phyloP scores from a whole-genome alignment of 2,113 vertebrate genomes.

The Chamaetylas fuelleborni region DNA sequence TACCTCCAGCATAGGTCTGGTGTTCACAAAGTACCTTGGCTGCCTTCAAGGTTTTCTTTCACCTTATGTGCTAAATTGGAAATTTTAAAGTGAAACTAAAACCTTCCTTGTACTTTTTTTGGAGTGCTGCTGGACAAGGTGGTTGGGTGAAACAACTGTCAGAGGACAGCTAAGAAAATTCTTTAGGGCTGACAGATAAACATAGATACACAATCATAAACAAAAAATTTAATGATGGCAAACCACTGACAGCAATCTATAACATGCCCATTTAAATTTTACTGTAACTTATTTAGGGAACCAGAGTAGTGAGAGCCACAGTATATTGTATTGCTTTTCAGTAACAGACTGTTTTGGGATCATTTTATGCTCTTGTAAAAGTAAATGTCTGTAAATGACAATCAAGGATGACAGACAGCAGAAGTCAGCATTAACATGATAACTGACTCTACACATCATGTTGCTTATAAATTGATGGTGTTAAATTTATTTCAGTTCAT shows the following conservation, averaged over 20 bases:
- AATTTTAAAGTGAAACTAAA: constrained; percentile 1
- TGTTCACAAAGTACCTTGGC: neutral
- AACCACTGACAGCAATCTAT: neutral
- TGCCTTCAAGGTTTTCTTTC: neutral
- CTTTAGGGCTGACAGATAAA: neutral
- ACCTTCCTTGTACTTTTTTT: neutral
- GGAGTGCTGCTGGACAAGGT: neutral
- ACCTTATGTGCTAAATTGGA: neutral
- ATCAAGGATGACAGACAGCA: constrained; percentile 37
- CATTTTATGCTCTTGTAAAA: constrained; percentile 53
- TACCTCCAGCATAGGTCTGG: neutral
- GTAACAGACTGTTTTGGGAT: constrained; percentile 14
- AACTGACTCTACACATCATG: neutral
- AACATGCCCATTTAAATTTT: constrained; percentile 10
- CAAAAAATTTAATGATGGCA: neutral
- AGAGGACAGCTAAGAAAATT: neutral
- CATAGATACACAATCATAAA: neutral
- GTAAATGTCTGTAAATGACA: constrained; percentile 25
- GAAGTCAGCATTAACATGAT: neutral
- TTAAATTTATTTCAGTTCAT: neutral
- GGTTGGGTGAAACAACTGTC: neutral
- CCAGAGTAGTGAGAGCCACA: neutral
- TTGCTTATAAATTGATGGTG: neutral
- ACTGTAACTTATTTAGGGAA: neutral
- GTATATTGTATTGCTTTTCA: neutral